These are phyloP conservation scores for Emydura subglobosa DNA, from an alignment of 2,113 vertebrate genomes.

Conservation along the genomic window DNA sequence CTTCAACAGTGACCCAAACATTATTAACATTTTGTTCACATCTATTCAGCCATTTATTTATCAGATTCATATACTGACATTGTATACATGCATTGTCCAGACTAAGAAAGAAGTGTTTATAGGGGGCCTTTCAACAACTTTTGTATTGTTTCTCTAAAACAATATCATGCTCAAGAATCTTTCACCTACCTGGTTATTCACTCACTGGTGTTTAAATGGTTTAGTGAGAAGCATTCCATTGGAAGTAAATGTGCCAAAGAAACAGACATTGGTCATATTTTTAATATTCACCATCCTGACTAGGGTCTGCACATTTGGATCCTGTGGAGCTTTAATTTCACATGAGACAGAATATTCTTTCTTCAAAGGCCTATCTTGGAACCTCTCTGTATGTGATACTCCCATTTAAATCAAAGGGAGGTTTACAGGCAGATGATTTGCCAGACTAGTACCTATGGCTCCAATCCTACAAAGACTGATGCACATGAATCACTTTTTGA, in stretches of 20 bases:
- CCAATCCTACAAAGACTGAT: not conserved
- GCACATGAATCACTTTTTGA: not conserved
- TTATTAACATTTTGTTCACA: too few relatives aligned
- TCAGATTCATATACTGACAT: too few relatives aligned
- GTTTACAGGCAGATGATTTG: not conserved
- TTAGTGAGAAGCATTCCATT: not conserved
- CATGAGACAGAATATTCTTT: not conserved
- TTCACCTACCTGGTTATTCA: not conserved
- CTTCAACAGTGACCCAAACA: too few relatives aligned
- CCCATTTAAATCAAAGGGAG: not conserved
- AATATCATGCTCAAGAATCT: not conserved
- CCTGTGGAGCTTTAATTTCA: not conserved
- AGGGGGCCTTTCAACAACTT: not conserved
- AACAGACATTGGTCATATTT: not conserved
- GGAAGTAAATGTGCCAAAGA: not conserved
- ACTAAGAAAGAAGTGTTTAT: not conserved
- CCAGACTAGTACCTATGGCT: not conserved
- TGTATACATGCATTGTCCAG: not conserved
- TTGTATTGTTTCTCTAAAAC: not conserved
- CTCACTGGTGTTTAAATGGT: not conserved
- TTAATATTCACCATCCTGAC: not conserved
- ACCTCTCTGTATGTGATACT: not conserved
- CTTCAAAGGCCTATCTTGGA: not conserved
- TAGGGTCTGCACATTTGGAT: not conserved
- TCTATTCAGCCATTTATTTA: too few relatives aligned